Conservation (phyloP, 2,113 vertebrate genomes). For the Ciconia boyciana region DNA sequence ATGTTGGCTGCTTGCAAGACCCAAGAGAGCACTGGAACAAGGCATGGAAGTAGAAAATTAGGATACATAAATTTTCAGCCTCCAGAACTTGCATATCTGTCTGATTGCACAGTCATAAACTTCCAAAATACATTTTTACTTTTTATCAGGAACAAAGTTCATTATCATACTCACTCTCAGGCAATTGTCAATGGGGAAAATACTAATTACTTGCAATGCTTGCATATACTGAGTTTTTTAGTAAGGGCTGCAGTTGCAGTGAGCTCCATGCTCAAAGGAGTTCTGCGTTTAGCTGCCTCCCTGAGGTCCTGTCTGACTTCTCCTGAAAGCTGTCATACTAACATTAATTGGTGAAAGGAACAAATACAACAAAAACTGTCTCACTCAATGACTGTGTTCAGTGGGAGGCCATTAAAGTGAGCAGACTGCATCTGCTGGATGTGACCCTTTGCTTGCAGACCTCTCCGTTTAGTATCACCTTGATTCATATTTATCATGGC, state of each 20-base stretch:
- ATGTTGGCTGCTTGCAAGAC: neutral
- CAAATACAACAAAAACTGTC: neutral
- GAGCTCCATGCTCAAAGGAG: neutral
- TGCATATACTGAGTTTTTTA: neutral
- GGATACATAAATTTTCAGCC: neutral
- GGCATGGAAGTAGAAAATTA: neutral
- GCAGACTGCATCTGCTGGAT: neutral
- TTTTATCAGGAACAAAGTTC: neutral
- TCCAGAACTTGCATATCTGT: neutral
- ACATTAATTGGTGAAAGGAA: neutral
- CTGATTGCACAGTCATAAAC: neutral
- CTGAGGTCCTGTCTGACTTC: slow-evolving; percentile 7
- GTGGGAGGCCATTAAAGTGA: neutral
- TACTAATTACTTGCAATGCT: neutral
- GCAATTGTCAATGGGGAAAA: neutral
- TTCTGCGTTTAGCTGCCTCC: slow-evolving; percentile 14
- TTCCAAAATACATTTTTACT: neutral
- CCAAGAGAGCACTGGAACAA: neutral
- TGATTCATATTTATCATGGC: neutral
- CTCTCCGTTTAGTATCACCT: neutral
- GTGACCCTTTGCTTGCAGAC: neutral
- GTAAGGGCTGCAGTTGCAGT: neutral
- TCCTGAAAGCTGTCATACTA: neutral
- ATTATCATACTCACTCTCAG: neutral
- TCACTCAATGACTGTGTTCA: neutral